Conservation (phyloP, 2,113 vertebrate species). For the Irena cyanogastra region DNA sequence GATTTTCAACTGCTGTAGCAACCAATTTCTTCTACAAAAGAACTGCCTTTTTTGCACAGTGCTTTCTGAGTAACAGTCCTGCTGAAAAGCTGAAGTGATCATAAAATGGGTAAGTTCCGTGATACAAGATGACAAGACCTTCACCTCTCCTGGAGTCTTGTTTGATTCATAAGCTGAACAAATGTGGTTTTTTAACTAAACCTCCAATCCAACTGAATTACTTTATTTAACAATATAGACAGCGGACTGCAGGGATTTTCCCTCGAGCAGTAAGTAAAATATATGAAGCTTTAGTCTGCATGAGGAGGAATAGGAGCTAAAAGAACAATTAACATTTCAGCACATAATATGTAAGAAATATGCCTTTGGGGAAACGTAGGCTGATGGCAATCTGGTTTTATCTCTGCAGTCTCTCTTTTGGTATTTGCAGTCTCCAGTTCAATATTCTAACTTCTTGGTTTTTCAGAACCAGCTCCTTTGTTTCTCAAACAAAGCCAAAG, state of each 20-base stretch:
- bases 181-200: slow-evolving; percentile 32
- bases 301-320: background rate
- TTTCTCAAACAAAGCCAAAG: background rate
- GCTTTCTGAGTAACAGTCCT: slow-evolving; percentile 17
- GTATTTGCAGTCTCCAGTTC: background rate
- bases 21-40: background rate
- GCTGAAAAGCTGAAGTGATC: slow-evolving; percentile 13
- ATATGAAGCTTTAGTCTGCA: background rate
- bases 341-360: background rate
- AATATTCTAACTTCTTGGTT: background rate
- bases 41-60: background rate
- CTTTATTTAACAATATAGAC: slow-evolving; percentile 12
- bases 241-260: background rate
- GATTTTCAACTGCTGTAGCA: background rate
- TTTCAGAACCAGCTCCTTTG: background rate
- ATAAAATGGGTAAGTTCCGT: background rate
- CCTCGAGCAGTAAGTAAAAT: background rate
- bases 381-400: background rate
- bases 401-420: background rate
- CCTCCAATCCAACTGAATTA: slow-evolving; percentile 8
- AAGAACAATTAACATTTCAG: slow-evolving; percentile 36
- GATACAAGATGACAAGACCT: background rate
- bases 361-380: background rate
- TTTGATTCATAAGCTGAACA: slow-evolving; percentile 24
- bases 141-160: background rate